Base-by-base conservation (phyloP, 2,888 invertebrate species). In the Galeopsomyia nigrocyanea region DNA sequence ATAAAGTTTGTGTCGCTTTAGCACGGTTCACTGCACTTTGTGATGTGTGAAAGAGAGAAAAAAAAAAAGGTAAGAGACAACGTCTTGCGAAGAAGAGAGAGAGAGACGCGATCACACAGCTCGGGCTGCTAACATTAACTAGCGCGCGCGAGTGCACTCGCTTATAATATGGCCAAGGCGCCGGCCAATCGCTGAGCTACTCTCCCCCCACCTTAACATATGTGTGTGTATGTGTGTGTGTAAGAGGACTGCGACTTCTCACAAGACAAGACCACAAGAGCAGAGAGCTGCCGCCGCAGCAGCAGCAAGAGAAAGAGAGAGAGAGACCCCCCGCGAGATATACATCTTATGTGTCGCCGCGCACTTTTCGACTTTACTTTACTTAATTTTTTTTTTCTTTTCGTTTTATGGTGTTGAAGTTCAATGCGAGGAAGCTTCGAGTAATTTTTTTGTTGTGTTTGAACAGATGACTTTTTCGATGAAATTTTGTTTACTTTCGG, bases 81-180 rank as follows among this genome's bases (percentile, higher is more conserved):
- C 84, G 83, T 81, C 81, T 82, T 83, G 82, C 80, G 82, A 81
- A 82, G 80, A 81, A 39, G 13, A 3, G 39, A 39, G 39, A 39
- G 39, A 39, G 39, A 3, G 13, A 39, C 39, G 13, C 39, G 39
- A 39, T 39, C 39, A 39, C 39, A 39, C 39, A 39, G 85, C 82
- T 84, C 83, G 80, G 79, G 82, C 39, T 39, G 39, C 82, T 82
- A 83, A 83, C 83, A 83, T 84, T 84, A 84, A 84, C 84, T 84
- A 84, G 82, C 83, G 82, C 83, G 83, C 39, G 39, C 39, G 80
- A 80, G 81, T 82, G 83, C 83, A 83, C 81, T 67, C 82, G 83
- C 83, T 84, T 83, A 82, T 84, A 85, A 85, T 85, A 85, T 84
- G 85, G 84, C 84, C 80, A 83, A 81, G 81, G 80, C 83, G 82